phyloP scores from a whole-genome alignment of 2,797 vertebrate species.

The Lepidocolaptes lacrymiger region DNA sequence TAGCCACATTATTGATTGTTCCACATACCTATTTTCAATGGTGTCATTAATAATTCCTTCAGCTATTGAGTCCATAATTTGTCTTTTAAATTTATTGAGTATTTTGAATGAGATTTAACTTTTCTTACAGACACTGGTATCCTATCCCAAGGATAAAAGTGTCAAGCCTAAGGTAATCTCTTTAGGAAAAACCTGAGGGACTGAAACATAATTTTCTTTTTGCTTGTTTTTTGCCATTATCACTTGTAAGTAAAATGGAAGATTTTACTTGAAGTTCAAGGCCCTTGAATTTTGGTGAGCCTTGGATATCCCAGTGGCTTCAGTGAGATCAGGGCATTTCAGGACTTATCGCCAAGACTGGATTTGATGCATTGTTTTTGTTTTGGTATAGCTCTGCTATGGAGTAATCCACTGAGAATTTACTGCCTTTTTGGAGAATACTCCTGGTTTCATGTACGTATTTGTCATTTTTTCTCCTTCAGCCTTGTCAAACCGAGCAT shows the following conservation, averaged over 20 bases:
- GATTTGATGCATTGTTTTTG: constrained; percentile 33
- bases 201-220: neutral
- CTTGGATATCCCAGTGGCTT: neutral
- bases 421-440: constrained; percentile 24
- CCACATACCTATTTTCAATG: neutral
- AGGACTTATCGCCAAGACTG: neutral
- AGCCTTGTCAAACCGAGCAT: constrained; percentile 34
- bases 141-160: neutral
- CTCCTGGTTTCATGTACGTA: neutral
- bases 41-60: neutral
- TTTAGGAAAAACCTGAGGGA: constrained; percentile 9
- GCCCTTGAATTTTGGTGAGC: neutral
- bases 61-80: neutral
- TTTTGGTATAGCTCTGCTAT: neutral
- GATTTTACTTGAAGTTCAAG: constrained; percentile 44
- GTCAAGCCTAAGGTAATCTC: neutral
- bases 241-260: constrained; percentile 39
- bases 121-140: neutral
- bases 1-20: neutral
- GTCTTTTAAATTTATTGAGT: neutral
- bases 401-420: constrained; percentile 26
- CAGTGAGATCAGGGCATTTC: constrained; percentile 19
- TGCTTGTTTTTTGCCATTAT: constrained; percentile 1
- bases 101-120: neutral
- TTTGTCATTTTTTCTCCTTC: constrained; percentile 26